These are phyloP conservation scores for Axis porcinus DNA, from an alignment of 2,113 vertebrate species.

Conservation along the genomic window DNA sequence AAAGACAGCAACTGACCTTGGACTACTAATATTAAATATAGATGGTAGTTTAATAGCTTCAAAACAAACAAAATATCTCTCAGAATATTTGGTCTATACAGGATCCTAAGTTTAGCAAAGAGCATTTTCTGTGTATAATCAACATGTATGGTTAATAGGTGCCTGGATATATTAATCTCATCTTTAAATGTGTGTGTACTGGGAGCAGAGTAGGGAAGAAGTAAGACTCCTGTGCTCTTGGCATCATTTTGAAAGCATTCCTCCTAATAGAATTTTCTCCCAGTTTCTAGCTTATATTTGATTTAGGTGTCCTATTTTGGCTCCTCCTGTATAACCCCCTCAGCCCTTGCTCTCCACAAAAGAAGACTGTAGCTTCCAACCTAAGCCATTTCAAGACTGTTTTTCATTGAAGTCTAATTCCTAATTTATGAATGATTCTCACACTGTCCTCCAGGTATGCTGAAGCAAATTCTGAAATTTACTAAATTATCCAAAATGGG, in stretches of 20 bases:
- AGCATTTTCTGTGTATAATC: neutral
- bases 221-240: neutral
- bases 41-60: neutral
- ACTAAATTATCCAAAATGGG: neutral
- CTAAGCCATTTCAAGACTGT: neutral
- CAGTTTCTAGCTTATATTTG: neutral
- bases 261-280: neutral
- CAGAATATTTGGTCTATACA: neutral
- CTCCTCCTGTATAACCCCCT: neutral
- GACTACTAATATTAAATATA: neutral
- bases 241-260: neutral
- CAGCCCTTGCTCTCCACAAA: neutral
- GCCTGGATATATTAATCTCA: neutral
- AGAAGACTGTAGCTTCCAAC: neutral
- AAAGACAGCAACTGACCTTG: neutral
- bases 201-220: accelerated
- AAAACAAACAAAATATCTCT: neutral
- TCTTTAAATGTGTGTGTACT: neutral
- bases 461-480: neutral
- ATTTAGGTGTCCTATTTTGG: neutral
- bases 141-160: neutral
- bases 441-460: neutral
- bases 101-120: neutral
- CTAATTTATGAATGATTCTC: neutral
- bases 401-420: neutral